phyloP scores from a whole-genome alignment of 2,888 invertebrate species.

The Tenthredo scrophulariae region DNA sequence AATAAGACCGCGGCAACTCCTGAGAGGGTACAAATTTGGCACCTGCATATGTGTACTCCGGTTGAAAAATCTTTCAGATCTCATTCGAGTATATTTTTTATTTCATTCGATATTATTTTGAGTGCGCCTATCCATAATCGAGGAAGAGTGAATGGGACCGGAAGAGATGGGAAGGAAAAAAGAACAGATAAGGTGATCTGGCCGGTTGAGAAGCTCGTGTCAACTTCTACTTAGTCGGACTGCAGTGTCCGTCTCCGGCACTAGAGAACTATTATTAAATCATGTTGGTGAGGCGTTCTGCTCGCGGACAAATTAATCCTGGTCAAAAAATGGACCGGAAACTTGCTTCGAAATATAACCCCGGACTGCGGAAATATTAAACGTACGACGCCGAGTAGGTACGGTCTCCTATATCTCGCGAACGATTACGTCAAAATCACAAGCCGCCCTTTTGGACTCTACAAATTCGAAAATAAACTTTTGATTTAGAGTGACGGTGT shows the following conservation, averaged over 20 bases:
- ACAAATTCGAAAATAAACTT: slow-evolving; percentile 50
- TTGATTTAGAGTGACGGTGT: slow-evolving; percentile 52
- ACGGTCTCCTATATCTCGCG: slow-evolving; percentile 13
- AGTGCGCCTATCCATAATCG: not conserved
- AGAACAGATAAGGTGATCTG: not conserved
- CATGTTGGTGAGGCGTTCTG: not conserved
- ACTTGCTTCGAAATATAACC: slow-evolving; percentile 55
- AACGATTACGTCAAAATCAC: slow-evolving; percentile 54
- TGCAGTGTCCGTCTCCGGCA: not conserved
- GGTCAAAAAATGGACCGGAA: slow-evolving; percentile 64
- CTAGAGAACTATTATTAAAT: slow-evolving; percentile 44
- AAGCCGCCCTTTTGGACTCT: slow-evolving; percentile 5
- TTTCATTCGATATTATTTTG: slow-evolving; percentile 33
- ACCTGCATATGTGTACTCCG: slow-evolving; percentile 61
- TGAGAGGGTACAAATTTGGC: slow-evolving; percentile 65
- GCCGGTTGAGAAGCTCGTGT: not conserved
- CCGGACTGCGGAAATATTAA: slow-evolving; percentile 67
- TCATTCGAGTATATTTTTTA: not conserved
- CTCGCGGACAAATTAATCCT: slow-evolving; percentile 41
- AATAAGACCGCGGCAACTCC: slow-evolving; percentile 49
- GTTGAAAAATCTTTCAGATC: not conserved
- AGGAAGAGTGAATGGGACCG: not conserved
- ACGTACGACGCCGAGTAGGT: slow-evolving; percentile 50
- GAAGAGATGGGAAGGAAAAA: not conserved
- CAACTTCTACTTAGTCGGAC: not conserved